phyloP scores from a whole-genome alignment of 1,140 invertebrate genomes.

The Panonychus citri region DNA sequence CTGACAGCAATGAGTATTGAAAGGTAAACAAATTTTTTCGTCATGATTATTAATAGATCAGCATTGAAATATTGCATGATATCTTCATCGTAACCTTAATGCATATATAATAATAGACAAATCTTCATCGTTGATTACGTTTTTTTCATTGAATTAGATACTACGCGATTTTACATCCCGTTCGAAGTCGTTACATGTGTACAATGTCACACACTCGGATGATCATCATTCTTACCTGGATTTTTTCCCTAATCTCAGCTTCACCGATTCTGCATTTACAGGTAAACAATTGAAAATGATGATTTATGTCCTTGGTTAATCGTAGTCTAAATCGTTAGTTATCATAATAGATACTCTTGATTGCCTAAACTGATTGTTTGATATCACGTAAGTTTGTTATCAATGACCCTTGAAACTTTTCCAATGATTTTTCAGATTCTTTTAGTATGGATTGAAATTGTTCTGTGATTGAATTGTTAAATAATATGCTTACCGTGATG shows the following conservation, averaged over 20 bases:
- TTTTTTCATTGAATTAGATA: conserved; percentile 31
- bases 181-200: conserved; percentile 44
- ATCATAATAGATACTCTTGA: no score
- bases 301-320: background rate
- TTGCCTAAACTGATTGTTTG: no score
- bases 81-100: no score
- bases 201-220: conserved; percentile 40
- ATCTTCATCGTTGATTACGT: no score
- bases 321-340: no score
- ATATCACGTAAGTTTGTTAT: no score
- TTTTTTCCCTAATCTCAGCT: conserved; percentile 32
- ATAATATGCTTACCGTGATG: no score
- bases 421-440: background rate
- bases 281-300: conserved; percentile 21
- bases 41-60: no score
- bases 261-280: conserved; percentile 33
- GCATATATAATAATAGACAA: no score
- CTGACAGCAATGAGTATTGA: conserved; percentile 52
- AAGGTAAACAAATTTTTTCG: conserved; percentile 28
- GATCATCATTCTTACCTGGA: conserved; percentile 38
- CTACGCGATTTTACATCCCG: conserved; percentile 49
- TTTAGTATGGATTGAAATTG: no score
- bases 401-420: background rate
- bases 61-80: no score
- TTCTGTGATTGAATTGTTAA: no score